Base-by-base conservation (phyloP, 2,113 vertebrate genomes). In the Mesembrinibis cayennensis region DNA sequence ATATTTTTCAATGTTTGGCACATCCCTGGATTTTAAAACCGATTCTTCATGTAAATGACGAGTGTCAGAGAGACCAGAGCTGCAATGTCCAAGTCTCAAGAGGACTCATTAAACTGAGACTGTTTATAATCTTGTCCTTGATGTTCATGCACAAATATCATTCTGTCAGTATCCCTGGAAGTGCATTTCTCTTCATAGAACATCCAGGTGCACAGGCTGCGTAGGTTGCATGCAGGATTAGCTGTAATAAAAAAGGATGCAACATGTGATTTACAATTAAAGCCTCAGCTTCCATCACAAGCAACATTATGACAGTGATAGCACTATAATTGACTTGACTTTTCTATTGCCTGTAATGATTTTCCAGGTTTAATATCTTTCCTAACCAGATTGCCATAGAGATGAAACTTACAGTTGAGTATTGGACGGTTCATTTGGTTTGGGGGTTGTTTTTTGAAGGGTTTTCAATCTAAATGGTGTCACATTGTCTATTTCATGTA, bases 81-180 rank as follows among this genome's bases (percentile, higher is more conserved):
- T 89, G 58, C 73, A 65, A 65, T 62, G 69, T 50, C 50, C 63
- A 94, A 81, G 7, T 89, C 94, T 95, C 93, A 81, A 26, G 90
- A 89, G 96, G 65, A 53, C 91, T 97, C 85, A 95, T 97, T 97
- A 97, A 92, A 93, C 30, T 78, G 73, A 83, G 71, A 74, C 62
- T 50, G 34, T 89, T 96, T 90, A 61, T 92, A 85, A 89, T 92
- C 47, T 87, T 50, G 20, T 65, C 86, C 59, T 93, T 42, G 5
- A 78, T 87, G 65, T n/a, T 63, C 45, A 62, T 4, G 2, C 14
- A 36, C 0, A 0, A 80, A 11, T 34, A 73, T 30, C 36, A 47
- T 53, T 59, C 42, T 67, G 22, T 71, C 61, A 67, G 42, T 36
- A n/a, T 56, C 38, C n/a, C 53, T 92, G 77, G 55, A 89, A 94